Percentiles rank a stretch among this genome's conserved stretches.
These are phyloP conservation scores for Orientallactaga bullata DNA, from an alignment of 2,113 vertebrate species.

Conservation along the genomic window DNA sequence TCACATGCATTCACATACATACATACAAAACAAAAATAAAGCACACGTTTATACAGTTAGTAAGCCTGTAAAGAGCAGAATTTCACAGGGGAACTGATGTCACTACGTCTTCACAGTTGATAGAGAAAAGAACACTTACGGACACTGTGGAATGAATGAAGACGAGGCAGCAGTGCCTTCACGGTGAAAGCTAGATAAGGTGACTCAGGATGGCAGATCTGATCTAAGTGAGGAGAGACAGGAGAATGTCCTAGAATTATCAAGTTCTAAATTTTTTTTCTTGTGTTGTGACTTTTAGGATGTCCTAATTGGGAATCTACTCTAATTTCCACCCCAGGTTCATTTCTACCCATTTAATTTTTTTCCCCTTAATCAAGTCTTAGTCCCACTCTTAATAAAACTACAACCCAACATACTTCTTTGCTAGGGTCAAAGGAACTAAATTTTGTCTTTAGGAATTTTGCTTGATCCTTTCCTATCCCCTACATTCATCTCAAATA, in stretches of 20 bases:
- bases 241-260: not conserved
- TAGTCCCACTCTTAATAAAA: not conserved
- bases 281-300: not conserved
- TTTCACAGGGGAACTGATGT: not conserved
- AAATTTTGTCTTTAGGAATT: not conserved
- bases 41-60: not conserved
- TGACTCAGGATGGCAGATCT: not conserved
- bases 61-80: not conserved
- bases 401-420: not conserved
- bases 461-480: not conserved
- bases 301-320: not conserved
- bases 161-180: not conserved
- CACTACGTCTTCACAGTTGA: constrained; percentile 21
- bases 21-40: constrained; percentile 20
- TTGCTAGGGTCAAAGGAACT: not conserved
- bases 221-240: not conserved
- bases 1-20: not conserved
- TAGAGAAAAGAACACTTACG: not conserved
- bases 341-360: not conserved
- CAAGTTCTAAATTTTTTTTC: constrained; percentile 25
- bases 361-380: not conserved
- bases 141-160: not conserved
- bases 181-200: not conserved
- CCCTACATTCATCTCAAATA: not conserved
- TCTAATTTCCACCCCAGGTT: not conserved